Evolutionary conservation across 2,888 invertebrate genomes (phyloP), one percentile per base, ranked within the genome.

Genomic region (Dysmachus trigonus): DNA sequence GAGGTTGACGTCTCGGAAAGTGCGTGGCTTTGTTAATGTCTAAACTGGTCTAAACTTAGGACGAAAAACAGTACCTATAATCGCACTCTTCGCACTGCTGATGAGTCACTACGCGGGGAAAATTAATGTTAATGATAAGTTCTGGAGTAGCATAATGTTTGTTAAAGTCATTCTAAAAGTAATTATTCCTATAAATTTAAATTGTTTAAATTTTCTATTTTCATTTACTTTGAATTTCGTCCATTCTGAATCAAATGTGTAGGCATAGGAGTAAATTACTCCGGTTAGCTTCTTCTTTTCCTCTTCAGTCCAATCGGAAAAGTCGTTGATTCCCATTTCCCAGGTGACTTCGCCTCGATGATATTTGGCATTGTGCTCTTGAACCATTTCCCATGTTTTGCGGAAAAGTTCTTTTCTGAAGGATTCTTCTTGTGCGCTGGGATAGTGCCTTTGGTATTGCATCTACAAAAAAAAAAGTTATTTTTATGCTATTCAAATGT

Each of bases 111-210:
- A n/a, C n/a, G n/a, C n/a, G n/a, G n/a, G n/a, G n/a, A n/a, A n/a
- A n/a, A n/a, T n/a, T n/a, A n/a, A n/a, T n/a, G n/a, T n/a, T n/a
- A n/a, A n/a, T n/a, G n/a, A n/a, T n/a, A n/a, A n/a, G n/a, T 8
- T 90, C 90, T 71, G 89, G 89, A 10, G 89, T 89, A 2, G 88
- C 88, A 85, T 91, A 92, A 18, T 13, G 87, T 85, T 91, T 91
- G 7, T 90, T 88, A 73, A 90, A 91, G 81, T 90, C 89, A 0
- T 87, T 82, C 91, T 91, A 33, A 30, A 73, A 33, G 13, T 33
- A 73, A 15, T 73, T 27, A 7, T 15, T 15, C 15, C 33, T 31
- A 47, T 73, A 0, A 33, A 13, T 13, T 33, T 7, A n/a, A 1
- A 13, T 31, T 33, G 0, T 31, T 73, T 33, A 1, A 31, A 73